phyloP scores from a whole-genome alignment of 92 coral and sea anemone genomes.

The Hydrozoanthus gracilis region DNA sequence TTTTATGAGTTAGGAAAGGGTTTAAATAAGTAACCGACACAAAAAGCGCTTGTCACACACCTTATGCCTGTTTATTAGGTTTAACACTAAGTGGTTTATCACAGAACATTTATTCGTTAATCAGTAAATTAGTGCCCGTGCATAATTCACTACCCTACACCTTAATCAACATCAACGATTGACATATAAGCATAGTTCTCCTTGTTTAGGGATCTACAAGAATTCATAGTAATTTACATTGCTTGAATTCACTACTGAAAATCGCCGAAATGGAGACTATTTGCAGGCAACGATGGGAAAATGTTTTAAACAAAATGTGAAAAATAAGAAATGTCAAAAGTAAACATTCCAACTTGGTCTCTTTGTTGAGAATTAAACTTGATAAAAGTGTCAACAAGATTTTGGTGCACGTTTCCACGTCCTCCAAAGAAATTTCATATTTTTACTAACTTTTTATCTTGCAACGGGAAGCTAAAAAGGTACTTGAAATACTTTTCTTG shows the following conservation, averaged over 20 bases:
- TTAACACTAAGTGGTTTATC: constrained; percentile 34
- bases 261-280: constrained; percentile 1
- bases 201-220: background rate
- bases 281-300: constrained; percentile 36
- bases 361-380: background rate
- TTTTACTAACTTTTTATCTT: background rate
- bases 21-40: background rate
- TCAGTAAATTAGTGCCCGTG: constrained; percentile 6
- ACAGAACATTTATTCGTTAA: constrained; percentile 28
- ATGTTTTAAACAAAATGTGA: constrained; percentile 3
- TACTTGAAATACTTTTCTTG: background rate
- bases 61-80: constrained; percentile 41
- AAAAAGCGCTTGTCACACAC: constrained; percentile 35
- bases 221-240: background rate
- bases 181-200: background rate
- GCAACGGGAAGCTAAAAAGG: constrained; percentile 10
- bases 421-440: background rate
- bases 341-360: background rate
- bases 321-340: constrained; percentile 17
- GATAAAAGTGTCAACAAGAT: background rate
- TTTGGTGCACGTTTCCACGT: background rate
- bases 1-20: background rate
- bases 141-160: constrained; percentile 35
- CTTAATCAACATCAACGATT: background rate
- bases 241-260: background rate